Evolutionary conservation across 2,888 invertebrate genomes (phyloP), one percentile per base, ranked within the genome.

Genomic region (Pardosa pseudoannulata): DNA sequence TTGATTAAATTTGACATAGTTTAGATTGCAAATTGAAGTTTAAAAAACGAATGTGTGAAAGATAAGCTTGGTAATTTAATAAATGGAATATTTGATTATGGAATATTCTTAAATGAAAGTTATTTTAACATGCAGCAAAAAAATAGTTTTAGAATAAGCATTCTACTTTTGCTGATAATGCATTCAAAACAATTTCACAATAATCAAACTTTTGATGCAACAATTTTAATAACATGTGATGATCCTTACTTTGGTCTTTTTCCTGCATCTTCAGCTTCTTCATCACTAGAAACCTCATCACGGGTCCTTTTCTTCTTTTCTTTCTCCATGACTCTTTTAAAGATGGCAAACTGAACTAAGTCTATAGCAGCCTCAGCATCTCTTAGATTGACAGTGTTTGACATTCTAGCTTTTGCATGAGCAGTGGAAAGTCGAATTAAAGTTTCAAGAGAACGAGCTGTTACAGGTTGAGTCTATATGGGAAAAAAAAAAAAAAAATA

Each of bases 391-490:
- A 99, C 95, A n/a, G 93, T 94, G 91, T 95, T 95, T 65, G 97
- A 96, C 91, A 99, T 94, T 19, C 99, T 94, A 29, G 97, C 96
- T 92, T 98, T 98, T 16, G 99, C 99, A 93, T 98, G 98, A 1
- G 99, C 98, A 0, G 98, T 99, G 0, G 99, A 93, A 89, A 99
- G 93, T 90, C 99, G 98, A 92, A 99, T 99, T 91, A 99, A 92
- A 0, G 99, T 99, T 93, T 99, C 99, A 90, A 99, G 92, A 0
- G 97, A 96, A 91, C 99, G 95, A 1, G 98, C 96, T 0, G 99
- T 99, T 70, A 99, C 96, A 0, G 99, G 99, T 92, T 98, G 98
- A 0, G 99, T 99, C 95, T 96, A 36, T 7, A 7, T 36, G 9
- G 5, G 1, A 62, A 23, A 1, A 62, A 56, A 56, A 56, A 56